These are phyloP conservation scores for Zelleria hepariella DNA, from an alignment of 2,888 invertebrate species.

Conservation along the genomic window DNA sequence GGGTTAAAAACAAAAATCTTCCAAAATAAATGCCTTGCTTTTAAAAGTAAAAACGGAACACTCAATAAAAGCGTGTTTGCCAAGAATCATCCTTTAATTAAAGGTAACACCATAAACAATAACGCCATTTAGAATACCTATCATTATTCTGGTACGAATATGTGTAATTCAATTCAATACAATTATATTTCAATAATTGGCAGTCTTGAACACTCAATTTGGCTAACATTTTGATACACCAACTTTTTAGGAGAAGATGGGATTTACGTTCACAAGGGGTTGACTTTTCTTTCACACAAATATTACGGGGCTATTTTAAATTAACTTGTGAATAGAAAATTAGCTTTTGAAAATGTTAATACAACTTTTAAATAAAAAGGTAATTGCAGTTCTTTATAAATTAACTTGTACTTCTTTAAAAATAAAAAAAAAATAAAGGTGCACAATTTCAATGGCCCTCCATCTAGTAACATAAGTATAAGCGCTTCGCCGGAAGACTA, in stretches of 20 bases:
- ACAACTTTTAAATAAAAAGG: too few species aligned
- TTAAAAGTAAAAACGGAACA: conserved; percentile 34
- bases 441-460: too few species aligned
- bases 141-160: conserved; percentile 24
- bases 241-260: background rate
- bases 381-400: too few species aligned
- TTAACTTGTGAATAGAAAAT: too few species aligned
- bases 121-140: conserved; percentile 46
- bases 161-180: conserved; percentile 22
- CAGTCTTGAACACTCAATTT: conserved; percentile 28
- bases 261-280: background rate
- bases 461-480: too few species aligned
- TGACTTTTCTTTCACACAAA: background rate
- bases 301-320: too few species aligned
- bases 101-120: conserved; percentile 58
- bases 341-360: too few species aligned
- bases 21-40: conserved; percentile 62
- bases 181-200: conserved; percentile 26
- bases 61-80: conserved; percentile 28
- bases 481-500: too few species aligned
- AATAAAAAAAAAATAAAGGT: too few species aligned
- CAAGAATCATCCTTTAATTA: conserved; percentile 59
- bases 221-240: conserved; percentile 1
- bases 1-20: conserved; percentile 35
- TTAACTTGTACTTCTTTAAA: too few species aligned